Conservation (phyloP, 2,797 vertebrate species). For the Yasuhikotakia modesta region DNA sequence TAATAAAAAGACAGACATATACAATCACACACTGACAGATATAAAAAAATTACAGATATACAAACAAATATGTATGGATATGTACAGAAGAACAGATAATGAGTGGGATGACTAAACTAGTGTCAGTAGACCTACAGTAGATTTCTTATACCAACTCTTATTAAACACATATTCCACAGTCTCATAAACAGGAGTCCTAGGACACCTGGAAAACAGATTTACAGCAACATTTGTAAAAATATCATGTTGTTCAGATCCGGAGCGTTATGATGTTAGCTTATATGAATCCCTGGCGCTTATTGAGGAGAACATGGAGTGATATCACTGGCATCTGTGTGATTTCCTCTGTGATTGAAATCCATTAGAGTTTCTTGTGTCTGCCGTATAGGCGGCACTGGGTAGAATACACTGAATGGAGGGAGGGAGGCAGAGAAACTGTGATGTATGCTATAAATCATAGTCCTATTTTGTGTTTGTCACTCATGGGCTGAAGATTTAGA, state of each 20-base stretch:
- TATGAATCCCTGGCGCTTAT: conserved; percentile 49
- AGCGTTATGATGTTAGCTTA: conserved; percentile 56
- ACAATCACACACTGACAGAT: too few species aligned
- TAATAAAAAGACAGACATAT: too few species aligned
- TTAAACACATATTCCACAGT: neutral
- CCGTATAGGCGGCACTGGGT: conserved; percentile 32
- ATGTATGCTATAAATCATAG: conserved; percentile 51
- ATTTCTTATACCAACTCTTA: too few species aligned
- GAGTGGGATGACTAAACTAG: too few species aligned
- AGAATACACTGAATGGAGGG: conserved; percentile 43
- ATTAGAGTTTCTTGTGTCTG: conserved; percentile 48
- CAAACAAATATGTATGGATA: too few species aligned
- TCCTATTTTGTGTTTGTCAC: conserved; percentile 62
- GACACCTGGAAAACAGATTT: conserved; percentile 10
- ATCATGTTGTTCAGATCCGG: conserved; percentile 57
- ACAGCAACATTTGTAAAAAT: conserved; percentile 56
- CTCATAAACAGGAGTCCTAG: conserved; percentile 5
- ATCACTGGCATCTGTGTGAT: conserved; percentile 41
- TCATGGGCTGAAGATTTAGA: conserved; percentile 68
- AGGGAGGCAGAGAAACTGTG: conserved; percentile 26
- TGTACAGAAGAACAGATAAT: too few species aligned
- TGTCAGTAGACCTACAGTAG: too few species aligned
- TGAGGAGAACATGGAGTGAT: conserved; percentile 29
- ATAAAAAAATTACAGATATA: too few species aligned
- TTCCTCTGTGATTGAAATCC: conserved; percentile 66